Evolutionary conservation across 2,797 vertebrate genomes (phyloP).

Genomic region (Trichosurus vulpecula): DNA sequence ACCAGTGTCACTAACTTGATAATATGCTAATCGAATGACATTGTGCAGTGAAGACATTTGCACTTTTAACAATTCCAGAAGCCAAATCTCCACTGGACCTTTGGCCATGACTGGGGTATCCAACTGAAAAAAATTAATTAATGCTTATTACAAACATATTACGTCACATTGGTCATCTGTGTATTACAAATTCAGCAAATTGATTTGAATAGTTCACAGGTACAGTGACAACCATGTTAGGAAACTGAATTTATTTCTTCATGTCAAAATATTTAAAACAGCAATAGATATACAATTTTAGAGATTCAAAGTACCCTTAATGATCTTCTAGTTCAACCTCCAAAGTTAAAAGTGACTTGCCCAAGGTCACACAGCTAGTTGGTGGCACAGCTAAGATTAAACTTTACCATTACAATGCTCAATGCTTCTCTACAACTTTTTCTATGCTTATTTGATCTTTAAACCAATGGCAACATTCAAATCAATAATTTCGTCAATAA

Average conservation of each 20-base stretch:
- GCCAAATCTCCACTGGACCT: constrained; percentile 87
- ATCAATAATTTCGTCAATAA: constrained; percentile 1
- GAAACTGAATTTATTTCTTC: constrained; percentile 19
- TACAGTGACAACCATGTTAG: neutral
- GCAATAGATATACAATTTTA: neutral
- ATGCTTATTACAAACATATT: neutral
- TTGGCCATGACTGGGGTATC: constrained; percentile 85
- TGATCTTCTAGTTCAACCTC: constrained; percentile 3
- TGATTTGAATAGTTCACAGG: constrained; percentile 39
- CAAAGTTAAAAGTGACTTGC: constrained; percentile 11
- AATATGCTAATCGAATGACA: constrained; percentile 86
- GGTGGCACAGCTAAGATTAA: neutral
- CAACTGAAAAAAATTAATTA: constrained; percentile 78
- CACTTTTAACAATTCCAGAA: constrained; percentile 81
- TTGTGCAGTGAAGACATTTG: constrained; percentile 88
- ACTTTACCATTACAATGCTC: neutral
- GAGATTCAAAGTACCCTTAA: constrained; percentile 18
- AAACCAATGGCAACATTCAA: neutral
- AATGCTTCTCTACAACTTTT: neutral
- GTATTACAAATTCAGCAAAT: constrained; percentile 32
- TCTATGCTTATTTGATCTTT: neutral
- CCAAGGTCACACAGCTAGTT: neutral
- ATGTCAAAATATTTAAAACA: constrained; percentile 28
- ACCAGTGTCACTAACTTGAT: constrained; percentile 86
- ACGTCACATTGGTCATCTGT: neutral